A percentile compares a stretch with the other conserved stretches of the same genome.
Conservation (phyloP, 1,140 invertebrate species). For the Dendroctonus ponderosae region DNA sequence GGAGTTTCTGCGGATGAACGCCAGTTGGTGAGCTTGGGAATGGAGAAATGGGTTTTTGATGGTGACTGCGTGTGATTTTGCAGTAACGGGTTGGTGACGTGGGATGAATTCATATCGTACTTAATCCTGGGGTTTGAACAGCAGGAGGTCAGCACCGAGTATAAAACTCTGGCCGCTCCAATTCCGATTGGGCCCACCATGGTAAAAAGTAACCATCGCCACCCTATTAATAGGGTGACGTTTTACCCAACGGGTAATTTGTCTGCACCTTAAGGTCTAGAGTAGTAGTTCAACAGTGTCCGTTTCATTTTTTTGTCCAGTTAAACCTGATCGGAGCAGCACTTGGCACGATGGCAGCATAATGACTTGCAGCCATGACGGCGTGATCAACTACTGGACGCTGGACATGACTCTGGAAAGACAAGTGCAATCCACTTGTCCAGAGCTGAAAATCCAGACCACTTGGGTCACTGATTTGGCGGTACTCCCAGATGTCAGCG, state of each 20-base stretch:
- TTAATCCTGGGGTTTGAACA: slow-evolving; percentile 64
- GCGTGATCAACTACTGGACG: slow-evolving; percentile 69
- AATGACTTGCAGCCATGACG: slow-evolving; percentile 65
- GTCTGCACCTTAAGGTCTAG: too few relatives aligned
- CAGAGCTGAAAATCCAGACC: slow-evolving; percentile 56
- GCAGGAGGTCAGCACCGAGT: slow-evolving; percentile 53
- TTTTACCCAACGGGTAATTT: slow-evolving; percentile 56
- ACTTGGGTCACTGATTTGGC: slow-evolving; percentile 67
- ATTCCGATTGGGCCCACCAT: slow-evolving; percentile 58
- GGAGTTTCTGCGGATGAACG: slow-evolving; percentile 44
- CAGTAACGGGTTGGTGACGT: slow-evolving; percentile 59
- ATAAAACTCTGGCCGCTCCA: slow-evolving; percentile 57
- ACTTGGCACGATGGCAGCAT: slow-evolving; percentile 62
- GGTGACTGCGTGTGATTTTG: not conserved
- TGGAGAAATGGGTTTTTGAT: not conserved
- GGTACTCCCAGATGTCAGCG: slow-evolving; percentile 66
- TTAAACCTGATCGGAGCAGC: slow-evolving; percentile 52
- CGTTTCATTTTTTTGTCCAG: not conserved
- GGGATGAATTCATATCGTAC: slow-evolving; percentile 68
- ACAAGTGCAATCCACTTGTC: slow-evolving; percentile 58
- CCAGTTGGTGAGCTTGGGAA: slow-evolving; percentile 28
- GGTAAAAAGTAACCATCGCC: slow-evolving; percentile 61
- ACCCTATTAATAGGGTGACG: slow-evolving; percentile 59
- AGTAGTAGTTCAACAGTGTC: too few relatives aligned
- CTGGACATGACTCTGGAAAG: slow-evolving; percentile 61